These are phyloP conservation scores for Apolygus lucorum DNA, from an alignment of 1,140 invertebrate species.

Conservation along the genomic window DNA sequence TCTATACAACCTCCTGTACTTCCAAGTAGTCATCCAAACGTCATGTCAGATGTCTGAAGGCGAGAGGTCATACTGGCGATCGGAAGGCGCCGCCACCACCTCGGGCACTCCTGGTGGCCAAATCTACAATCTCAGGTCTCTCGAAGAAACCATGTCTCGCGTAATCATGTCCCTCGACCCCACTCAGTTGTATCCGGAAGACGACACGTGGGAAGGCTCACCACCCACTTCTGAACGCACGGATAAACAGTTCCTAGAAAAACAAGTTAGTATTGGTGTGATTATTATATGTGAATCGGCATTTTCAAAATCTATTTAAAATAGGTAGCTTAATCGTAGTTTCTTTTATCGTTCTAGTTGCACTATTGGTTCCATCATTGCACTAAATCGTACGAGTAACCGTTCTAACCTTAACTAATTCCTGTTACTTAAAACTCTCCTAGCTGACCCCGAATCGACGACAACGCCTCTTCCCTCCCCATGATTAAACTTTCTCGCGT, in stretches of 20 bases:
- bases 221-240: constrained; percentile 16
- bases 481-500: too few species aligned
- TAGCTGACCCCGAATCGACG: too few species aligned
- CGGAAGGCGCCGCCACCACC: background rate
- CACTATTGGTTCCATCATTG: too few species aligned
- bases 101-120: background rate
- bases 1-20: constrained; percentile 79
- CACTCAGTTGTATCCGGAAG: constrained; percentile 46
- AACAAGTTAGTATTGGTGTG: constrained; percentile 32
- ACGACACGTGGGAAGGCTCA: constrained; percentile 25
- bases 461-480: too few species aligned
- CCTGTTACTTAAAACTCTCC: too few species aligned
- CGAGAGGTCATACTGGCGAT: constrained; percentile 38
- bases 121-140: constrained; percentile 11
- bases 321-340: too few species aligned
- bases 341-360: too few species aligned
- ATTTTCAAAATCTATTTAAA: too few species aligned
- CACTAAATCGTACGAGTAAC: too few species aligned
- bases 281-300: background rate
- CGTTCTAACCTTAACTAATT: too few species aligned
- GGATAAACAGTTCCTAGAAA: constrained; percentile 36
- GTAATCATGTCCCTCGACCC: constrained; percentile 44
- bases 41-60: constrained; percentile 52
- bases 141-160: constrained; percentile 34
- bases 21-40: constrained; percentile 71